Base-by-base conservation (phyloP, 2,797 vertebrate genomes). In the Hafferia zeledoni region DNA sequence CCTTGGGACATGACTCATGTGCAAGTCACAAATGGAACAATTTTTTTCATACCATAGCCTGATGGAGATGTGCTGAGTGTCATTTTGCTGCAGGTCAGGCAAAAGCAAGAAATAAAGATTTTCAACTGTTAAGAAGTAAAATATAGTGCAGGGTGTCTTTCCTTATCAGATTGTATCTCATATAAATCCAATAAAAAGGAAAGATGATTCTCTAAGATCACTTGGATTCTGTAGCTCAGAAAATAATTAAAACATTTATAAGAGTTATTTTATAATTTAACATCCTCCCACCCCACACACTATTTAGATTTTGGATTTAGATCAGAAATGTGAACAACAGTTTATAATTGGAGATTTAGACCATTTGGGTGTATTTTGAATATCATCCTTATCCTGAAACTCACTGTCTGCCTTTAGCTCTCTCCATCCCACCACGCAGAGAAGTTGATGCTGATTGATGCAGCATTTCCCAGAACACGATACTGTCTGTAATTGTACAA, bases 81-180 rank as follows among this genome's bases (percentile, higher is more conserved):
- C 81, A 59, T 94, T 84, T 39, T 8, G 41, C 44, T 46, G 11
- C 52, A 56, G 24, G 70, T 90, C 18, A 33, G 52, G 50, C 68
- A 82, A 59, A 81, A 18, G 33, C 43, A 90, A 72, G 39, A 90
- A 89, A 72, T 46, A 63, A 60, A 47, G 59, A 63, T 92, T 95
- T 94, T 86, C 39, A 72, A 4, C n/a, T 6, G 1, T 83, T 88
- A 63, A 63, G 52, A 78, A 7, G 10, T 70, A 79, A 91, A 82
- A 82, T 52, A 63, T 35, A 74, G 52, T 61, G 44, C 31, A 59
- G 50, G 52, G n/a, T 65, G 55, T 76, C 82, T 90, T 65, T 53
- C 44, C 49, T 56, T 43, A 59, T 70, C 79, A 80, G 52, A 44
- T 27, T 72, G 28, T 53, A 57, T 87, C 60, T 92, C 43, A 49